Evolutionary conservation across 1,140 invertebrate genomes (phyloP), one percentile per base, ranked within the genome.

Genomic region (Melipona quadrifasciata): DNA sequence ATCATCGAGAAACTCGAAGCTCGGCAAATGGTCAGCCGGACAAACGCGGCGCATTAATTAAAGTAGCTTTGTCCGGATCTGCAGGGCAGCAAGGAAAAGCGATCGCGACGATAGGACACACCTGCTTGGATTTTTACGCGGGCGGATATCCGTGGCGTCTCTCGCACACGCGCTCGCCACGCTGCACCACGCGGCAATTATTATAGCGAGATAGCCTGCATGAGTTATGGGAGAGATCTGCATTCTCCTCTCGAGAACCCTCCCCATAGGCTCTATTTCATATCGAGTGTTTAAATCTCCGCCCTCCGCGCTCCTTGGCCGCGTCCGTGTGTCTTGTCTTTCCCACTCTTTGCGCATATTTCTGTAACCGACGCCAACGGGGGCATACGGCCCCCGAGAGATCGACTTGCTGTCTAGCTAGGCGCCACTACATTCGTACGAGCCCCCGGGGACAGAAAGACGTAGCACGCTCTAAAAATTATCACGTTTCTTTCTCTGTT

Each of bases 241-340:
- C 89, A 91, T 91, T 91, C 90, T 91, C 72, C 34, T 65, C 64
- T n/a, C 64, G 64, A 47, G 39, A 10, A 57, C 77, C 76, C 86
- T 82, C 87, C 90, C 86, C 79, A 85, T 83, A 80, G 89, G 85
- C 90, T 91, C 86, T 90, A 91, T 90, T 91, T 91, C 89, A 90
- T 91, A 89, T 90, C 90, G 89, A 90, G 89, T 89, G 87, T 89
- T 90, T 87, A 87, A 90, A 91, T 90, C 90, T 90, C 82, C 84
- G 89, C 64, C 64, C 64, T 65, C 64, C 27, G 4, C 31, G 31
- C 61, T n/a, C 61, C 61, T 64, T 31, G 31, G 61, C 61, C 71
- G 34, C 58, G 58, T 61, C 12, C 58, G 8, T 24, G 8, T 24
- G 58, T 61, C 58, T 61, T 73, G 51, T 79, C 68, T 58, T 39